Evolutionary conservation across 2,797 vertebrate species (phyloP).

Genomic region (Paedocypris micromegethes): DNA sequence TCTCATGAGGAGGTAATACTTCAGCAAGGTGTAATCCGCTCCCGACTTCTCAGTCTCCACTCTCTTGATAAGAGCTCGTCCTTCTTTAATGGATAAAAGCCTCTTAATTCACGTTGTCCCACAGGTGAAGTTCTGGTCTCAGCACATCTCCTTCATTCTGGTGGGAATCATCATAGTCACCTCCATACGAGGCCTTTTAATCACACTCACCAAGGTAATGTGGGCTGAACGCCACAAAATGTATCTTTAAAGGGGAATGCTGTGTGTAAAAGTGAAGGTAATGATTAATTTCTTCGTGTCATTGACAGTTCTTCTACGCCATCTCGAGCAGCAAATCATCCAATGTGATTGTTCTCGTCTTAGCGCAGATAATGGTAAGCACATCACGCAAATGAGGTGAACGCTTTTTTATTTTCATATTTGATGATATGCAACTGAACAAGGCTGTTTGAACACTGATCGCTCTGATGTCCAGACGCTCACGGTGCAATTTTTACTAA

Average conservation of each 20-base stretch:
- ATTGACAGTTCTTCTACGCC: conserved; percentile 89
- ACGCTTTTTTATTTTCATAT: too few species aligned
- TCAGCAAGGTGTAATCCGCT: conserved; percentile 29
- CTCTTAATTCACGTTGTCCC: conserved; percentile 29
- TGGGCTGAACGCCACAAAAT: conserved; percentile 3
- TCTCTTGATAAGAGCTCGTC: conserved; percentile 15
- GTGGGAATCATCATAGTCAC: conserved; percentile 99
- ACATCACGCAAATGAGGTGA: too few species aligned
- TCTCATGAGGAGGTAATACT: conserved; percentile 14
- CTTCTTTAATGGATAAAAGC: conserved; percentile 13
- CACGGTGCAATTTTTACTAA: too few species aligned
- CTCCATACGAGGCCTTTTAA: conserved; percentile 92
- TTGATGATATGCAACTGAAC: too few species aligned
- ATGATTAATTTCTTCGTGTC: not conserved
- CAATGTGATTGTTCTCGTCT: conserved; percentile 94
- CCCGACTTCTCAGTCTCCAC: conserved; percentile 4
- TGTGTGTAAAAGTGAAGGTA: not conserved
- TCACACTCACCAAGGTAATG: conserved; percentile 95
- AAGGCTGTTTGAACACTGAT: too few species aligned
- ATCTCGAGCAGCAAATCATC: conserved; percentile 99
- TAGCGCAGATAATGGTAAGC: conserved; percentile 96
- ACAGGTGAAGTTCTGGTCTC: conserved; percentile 99
- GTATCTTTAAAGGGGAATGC: conserved; percentile 7
- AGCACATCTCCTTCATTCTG: conserved; percentile 97
- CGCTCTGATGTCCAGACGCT: too few species aligned